Percentiles rank a stretch among this genome's conserved stretches.
Conservation (phyloP, 2,113 vertebrate genomes). For the Thamnaconus septentrionalis region DNA sequence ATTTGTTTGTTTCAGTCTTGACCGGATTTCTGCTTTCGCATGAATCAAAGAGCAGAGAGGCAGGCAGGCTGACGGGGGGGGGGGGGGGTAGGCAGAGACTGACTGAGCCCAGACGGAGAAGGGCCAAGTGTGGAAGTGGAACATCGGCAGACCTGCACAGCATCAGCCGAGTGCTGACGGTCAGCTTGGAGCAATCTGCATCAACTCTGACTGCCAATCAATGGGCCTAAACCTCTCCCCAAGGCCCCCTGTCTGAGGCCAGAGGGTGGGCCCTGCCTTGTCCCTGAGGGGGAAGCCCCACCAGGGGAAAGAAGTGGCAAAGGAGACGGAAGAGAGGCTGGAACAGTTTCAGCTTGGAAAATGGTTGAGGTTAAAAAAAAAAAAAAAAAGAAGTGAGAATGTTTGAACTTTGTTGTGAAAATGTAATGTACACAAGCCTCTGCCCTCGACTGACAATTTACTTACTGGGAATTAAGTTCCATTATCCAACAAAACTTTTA, state of each 20-base stretch:
- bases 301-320: background rate
- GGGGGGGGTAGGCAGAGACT: no score
- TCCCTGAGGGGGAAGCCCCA: constrained; percentile 24
- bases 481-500: no score
- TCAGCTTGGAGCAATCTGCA: constrained; percentile 69
- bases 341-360: constrained; percentile 2
- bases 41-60: constrained; percentile 12
- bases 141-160: constrained; percentile 55
- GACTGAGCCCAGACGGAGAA: background rate
- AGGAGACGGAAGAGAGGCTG: constrained; percentile 15
- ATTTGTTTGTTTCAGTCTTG: background rate
- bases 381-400: no score
- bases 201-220: constrained; percentile 56
- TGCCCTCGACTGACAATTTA: no score
- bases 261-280: constrained; percentile 6
- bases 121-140: constrained; percentile 49
- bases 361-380: no score
- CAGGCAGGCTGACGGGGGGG: constrained; percentile 19
- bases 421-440: no score
- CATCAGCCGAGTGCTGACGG: constrained; percentile 56
- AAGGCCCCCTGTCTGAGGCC: constrained; percentile 24
- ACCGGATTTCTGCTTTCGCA: constrained; percentile 2
- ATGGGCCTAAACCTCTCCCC: constrained; percentile 15
- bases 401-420: no score
- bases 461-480: no score